Conservation (phyloP, 2,113 vertebrate species). For the Pogona vitticeps region DNA sequence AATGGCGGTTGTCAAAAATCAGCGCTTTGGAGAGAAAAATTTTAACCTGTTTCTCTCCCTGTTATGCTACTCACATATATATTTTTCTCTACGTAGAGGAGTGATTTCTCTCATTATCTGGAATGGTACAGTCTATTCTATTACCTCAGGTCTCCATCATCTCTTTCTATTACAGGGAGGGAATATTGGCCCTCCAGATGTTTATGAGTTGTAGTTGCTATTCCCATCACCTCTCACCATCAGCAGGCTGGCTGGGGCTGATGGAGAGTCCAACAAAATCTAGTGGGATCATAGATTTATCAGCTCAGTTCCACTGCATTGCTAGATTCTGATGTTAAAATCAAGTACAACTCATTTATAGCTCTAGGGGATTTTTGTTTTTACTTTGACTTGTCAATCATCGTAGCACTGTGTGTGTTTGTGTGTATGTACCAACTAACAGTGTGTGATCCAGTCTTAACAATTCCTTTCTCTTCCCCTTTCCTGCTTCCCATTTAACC, state of each 20-base stretch:
- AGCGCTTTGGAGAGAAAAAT: not conserved
- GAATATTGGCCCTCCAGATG: no score
- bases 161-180: not conserved
- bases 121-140: not conserved
- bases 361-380: not conserved
- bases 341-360: not conserved
- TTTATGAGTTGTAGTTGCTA: not conserved
- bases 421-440: not conserved
- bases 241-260: not conserved
- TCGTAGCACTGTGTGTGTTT: not conserved
- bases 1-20: not conserved
- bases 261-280: not conserved
- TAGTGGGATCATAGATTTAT: not conserved
- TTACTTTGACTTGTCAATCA: not conserved
- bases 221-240: not conserved
- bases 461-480: constrained; percentile 45
- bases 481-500: constrained; percentile 50
- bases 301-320: not conserved
- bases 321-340: not conserved
- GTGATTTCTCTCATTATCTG: not conserved
- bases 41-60: not conserved
- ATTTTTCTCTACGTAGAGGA: no score
- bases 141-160: not conserved
- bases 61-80: not conserved
- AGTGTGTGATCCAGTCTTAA: constrained; percentile 20